Conservation (phyloP, 2,888 invertebrate species). For the Epicampocera succincta region DNA sequence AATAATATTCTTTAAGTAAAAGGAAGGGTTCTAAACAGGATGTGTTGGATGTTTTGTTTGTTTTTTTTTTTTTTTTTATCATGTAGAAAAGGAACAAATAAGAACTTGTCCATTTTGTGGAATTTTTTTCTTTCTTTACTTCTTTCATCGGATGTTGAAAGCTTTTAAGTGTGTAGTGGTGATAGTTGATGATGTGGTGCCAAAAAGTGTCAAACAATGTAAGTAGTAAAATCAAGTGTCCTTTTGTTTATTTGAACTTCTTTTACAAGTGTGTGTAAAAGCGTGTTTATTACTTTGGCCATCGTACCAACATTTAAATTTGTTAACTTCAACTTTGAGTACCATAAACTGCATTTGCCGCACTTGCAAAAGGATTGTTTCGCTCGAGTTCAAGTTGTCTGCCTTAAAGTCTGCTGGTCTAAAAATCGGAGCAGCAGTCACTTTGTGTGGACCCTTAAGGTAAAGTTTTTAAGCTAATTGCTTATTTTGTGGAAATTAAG, state of each 20-base stretch:
- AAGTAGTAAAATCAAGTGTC: constrained; percentile 81
- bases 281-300: constrained; percentile 44
- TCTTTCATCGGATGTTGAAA: constrained; percentile 25
- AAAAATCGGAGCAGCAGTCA: constrained; percentile 58
- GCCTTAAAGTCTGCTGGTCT: constrained; percentile 62
- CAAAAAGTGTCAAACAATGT: constrained; percentile 81
- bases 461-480: constrained; percentile 80
- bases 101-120: constrained; percentile 43
- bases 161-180: constrained; percentile 33
- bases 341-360: constrained; percentile 52
- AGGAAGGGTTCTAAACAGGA: constrained; percentile 13
- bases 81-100: constrained; percentile 7
- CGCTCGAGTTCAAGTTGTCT: constrained; percentile 58
- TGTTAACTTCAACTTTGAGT: constrained; percentile 5
- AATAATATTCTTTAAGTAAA: constrained; percentile 46
- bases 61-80: not conserved
- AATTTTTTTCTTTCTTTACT: constrained; percentile 24
- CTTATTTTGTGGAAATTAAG: constrained; percentile 81
- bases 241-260: constrained; percentile 71
- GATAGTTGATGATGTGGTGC: constrained; percentile 71
- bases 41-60: constrained; percentile 42
- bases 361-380: constrained; percentile 65
- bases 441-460: constrained; percentile 80
- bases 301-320: constrained; percentile 12
- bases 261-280: constrained; percentile 4